Conservation (phyloP, 1,140 invertebrate species). For the Ceratosolen solmsi region DNA sequence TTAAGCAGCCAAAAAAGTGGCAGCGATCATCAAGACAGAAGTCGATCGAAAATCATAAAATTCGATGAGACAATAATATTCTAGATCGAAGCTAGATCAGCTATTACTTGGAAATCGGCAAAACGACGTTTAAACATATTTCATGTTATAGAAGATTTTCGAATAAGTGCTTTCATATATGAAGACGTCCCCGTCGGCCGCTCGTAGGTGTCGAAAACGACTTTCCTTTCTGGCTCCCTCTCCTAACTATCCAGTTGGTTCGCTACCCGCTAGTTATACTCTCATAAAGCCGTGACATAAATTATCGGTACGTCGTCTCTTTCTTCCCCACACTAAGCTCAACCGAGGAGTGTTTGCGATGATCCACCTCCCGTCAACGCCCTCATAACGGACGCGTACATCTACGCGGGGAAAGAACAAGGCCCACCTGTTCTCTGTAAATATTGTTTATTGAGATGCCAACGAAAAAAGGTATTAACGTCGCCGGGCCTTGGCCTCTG, state of each 20-base stretch:
- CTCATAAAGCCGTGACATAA: slow-evolving; percentile 68
- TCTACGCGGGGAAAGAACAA: not conserved
- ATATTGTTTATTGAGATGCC: slow-evolving; percentile 70
- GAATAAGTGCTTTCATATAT: slow-evolving; percentile 31
- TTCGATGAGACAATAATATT: not conserved
- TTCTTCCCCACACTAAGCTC: slow-evolving; percentile 29
- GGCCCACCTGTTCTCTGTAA: slow-evolving; percentile 60
- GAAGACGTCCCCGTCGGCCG: slow-evolving; percentile 55
- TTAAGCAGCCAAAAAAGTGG: not conserved
- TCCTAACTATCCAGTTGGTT: not conserved
- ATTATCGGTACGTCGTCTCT: slow-evolving; percentile 58
- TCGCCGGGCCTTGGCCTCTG: slow-evolving; percentile 37
- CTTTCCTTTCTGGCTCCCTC: not conserved
- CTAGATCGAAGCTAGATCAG: not conserved
- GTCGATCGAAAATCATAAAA: slow-evolving; percentile 4
- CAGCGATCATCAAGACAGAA: not conserved
- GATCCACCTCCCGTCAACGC: slow-evolving; percentile 72
- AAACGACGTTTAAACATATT: not conserved
- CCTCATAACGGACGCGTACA: slow-evolving; percentile 54
- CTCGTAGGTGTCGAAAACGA: slow-evolving; percentile 60
- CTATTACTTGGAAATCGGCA: not conserved
- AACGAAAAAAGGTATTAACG: slow-evolving; percentile 60
- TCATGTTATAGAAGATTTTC: not conserved
- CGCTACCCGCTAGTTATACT: slow-evolving; percentile 70
- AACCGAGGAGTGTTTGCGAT: slow-evolving; percentile 67